Conservation (phyloP, 2,888 invertebrate species). For the Leucania comma region DNA sequence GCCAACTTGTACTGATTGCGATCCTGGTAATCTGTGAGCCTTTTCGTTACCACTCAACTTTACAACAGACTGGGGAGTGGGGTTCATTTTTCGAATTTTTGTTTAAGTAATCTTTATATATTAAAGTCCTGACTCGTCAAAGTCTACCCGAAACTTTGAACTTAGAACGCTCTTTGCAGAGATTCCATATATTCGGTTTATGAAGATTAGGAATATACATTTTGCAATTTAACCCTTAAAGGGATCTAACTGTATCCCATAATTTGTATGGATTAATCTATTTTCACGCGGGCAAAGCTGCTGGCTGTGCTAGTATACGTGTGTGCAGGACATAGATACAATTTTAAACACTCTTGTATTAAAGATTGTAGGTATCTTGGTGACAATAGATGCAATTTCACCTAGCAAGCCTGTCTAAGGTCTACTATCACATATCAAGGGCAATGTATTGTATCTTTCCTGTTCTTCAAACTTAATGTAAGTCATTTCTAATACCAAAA, state of each 20-base stretch:
- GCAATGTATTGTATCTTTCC: background rate
- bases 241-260: too few species aligned
- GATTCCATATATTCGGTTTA: too few species aligned
- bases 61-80: slow-evolving; percentile 2
- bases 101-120: too few species aligned
- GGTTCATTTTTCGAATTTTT: background rate
- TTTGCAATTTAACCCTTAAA: too few species aligned
- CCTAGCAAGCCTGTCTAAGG: background rate
- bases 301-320: too few species aligned
- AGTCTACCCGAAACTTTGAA: too few species aligned
- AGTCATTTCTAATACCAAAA: background rate
- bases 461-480: background rate
- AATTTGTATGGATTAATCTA: too few species aligned
- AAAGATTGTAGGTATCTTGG: background rate
- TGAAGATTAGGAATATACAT: too few species aligned
- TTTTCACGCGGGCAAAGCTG: too few species aligned
- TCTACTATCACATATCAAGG: background rate
- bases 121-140: too few species aligned
- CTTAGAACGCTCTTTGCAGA: too few species aligned
- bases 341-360: background rate
- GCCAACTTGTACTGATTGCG: slow-evolving; percentile 65
- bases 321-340: background rate
- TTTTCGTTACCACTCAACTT: slow-evolving; percentile 53
- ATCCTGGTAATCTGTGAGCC: slow-evolving; percentile 70
- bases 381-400: background rate